Evolutionary conservation across 1,140 invertebrate genomes (phyloP), one percentile per base, ranked within the genome.

Genomic region (Patella vulgata): DNA sequence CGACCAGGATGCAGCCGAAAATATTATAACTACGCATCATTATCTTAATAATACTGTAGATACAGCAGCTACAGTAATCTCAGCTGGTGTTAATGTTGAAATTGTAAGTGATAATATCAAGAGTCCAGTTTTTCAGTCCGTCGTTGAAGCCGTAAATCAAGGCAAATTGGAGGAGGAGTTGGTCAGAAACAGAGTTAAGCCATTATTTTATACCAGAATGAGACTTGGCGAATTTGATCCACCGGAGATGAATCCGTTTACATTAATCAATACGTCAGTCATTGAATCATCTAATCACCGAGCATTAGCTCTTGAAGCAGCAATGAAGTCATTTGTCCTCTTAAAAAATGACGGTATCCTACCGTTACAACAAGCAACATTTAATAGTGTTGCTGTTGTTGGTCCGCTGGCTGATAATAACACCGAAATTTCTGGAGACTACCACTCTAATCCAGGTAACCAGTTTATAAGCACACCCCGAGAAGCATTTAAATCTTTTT

Each of bases 331-430:
- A 9, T 76, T 82, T 51, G 77, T 82, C 14, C 59, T 82, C 28
- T 59, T 82, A 42, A 82, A 82, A 59, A 82, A 81, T 61, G 36
- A 42, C 14, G 42, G 71, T 2, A 46, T 80, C 23, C 40, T 68
- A 17, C 62, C 66, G 36, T 42, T 65, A 19, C 69, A 39, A 25
- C 44, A 54, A 39, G 39, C 23, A 25, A 23, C 17, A 23, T 57
- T 58, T 12, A 57, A 63, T 17, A 66, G 25, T 30, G 59, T 73
- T 31, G 66, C 74, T 42, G 71, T 75, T 46, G 57, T 84, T 12
- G 82, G 82, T 8, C 82, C 82, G 42, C 75, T 84, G 70, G 78
- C 82, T 48, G 69, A 84, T 42, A 82, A 83, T 60, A 54, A 66
- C 14, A 51, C 48, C 5, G 78, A 82, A 55, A 59, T 80, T 23